Conservation (phyloP, 1,140 invertebrate genomes). For the Cryptotermes secundus region DNA sequence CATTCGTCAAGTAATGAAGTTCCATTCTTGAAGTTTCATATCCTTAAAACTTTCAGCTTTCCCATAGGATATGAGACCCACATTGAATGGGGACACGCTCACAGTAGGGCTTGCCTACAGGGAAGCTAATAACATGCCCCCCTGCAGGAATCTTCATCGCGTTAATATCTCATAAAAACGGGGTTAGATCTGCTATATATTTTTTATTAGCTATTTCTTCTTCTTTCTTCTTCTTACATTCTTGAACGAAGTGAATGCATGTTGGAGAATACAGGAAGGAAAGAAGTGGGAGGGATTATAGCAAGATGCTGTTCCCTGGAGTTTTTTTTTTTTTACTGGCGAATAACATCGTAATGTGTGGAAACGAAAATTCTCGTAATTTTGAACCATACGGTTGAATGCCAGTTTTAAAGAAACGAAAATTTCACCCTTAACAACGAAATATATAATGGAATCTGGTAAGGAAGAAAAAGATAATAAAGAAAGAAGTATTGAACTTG, state of each 20-base stretch:
- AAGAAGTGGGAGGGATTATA: neutral
- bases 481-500: neutral
- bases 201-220: conserved; percentile 12
- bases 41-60: too few species aligned
- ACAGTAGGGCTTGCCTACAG: neutral
- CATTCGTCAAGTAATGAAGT: too few species aligned
- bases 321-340: neutral
- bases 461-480: neutral
- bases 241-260: neutral
- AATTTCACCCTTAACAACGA: neutral
- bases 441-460: neutral
- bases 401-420: neutral
- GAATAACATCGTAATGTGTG: neutral
- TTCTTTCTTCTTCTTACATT: neutral
- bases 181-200: conserved; percentile 10
- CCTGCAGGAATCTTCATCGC: neutral
- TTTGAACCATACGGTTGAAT: neutral
- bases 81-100: neutral
- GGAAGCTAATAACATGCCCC: neutral
- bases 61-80: too few species aligned
- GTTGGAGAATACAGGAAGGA: neutral
- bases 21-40: too few species aligned
- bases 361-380: conserved; percentile 13
- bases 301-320: neutral
- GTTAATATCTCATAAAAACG: conserved; percentile 10